phyloP scores from a whole-genome alignment of 2,888 invertebrate species.

The Andrena dorsata region DNA sequence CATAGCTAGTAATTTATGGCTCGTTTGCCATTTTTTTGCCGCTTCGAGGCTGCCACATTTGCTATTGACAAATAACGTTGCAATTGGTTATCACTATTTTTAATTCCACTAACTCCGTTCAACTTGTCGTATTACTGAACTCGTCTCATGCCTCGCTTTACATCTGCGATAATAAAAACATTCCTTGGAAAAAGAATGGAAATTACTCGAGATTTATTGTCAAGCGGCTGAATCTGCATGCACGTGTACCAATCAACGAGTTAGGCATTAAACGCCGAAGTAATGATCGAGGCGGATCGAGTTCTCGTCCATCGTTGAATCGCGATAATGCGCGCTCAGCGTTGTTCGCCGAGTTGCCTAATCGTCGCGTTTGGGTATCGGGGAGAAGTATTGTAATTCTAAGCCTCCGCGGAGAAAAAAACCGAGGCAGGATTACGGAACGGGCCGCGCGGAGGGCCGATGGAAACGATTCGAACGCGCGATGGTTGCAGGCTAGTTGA shows the following conservation, averaged over 20 bases:
- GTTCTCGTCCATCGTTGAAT: background rate
- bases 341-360: conserved; percentile 7
- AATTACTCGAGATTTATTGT: too few relatives aligned
- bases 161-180: too few relatives aligned
- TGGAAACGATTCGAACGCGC: conserved; percentile 38
- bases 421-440: conserved; percentile 17
- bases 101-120: background rate
- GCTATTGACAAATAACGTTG: background rate
- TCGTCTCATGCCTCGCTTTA: too few relatives aligned
- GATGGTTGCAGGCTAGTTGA: conserved; percentile 41
- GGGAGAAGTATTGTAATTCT: background rate
- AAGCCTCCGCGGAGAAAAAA: conserved; percentile 1
- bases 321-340: background rate
- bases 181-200: too few relatives aligned
- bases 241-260: too few relatives aligned
- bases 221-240: too few relatives aligned
- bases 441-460: conserved; percentile 11
- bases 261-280: too few relatives aligned
- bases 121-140: too few relatives aligned
- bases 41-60: conserved; percentile 14
- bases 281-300: background rate
- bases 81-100: background rate
- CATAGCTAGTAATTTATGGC: conserved; percentile 19
- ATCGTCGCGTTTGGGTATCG: background rate
- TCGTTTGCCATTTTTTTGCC: conserved; percentile 19